These are phyloP conservation scores for Drosophila putrida DNA, from an alignment of 2,888 invertebrate species.

Conservation along the genomic window DNA sequence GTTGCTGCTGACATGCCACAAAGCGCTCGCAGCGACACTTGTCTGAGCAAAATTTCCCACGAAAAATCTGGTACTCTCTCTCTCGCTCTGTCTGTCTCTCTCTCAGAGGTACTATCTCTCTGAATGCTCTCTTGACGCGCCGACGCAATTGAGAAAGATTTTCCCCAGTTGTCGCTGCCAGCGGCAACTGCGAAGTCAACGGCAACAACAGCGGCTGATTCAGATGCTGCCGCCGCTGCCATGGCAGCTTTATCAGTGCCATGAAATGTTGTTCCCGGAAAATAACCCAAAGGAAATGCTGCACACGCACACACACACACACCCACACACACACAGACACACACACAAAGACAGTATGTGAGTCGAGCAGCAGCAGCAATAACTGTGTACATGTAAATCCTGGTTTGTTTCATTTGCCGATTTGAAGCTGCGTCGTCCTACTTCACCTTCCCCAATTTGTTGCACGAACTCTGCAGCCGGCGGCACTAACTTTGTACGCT, in stretches of 20 bases:
- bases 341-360: constrained; percentile 10
- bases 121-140: constrained; percentile 22
- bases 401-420: constrained; percentile 82
- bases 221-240: constrained; percentile 64
- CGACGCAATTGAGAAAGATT: constrained; percentile 24
- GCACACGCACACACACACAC: constrained; percentile 47
- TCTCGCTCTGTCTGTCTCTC: constrained; percentile 24
- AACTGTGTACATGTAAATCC: constrained; percentile 82
- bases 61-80: constrained; percentile 4
- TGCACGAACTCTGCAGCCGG: constrained; percentile 59
- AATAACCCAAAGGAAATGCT: constrained; percentile 82
- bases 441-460: constrained; percentile 13
- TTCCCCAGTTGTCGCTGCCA: constrained; percentile 51
- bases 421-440: constrained; percentile 59
- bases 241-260: constrained; percentile 82
- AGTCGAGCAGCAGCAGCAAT: constrained; percentile 64
- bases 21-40: constrained; percentile 71
- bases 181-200: constrained; percentile 34
- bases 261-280: constrained; percentile 82
- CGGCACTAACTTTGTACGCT: constrained; percentile 79
- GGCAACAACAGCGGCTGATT: constrained; percentile 16
- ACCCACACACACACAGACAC: constrained; percentile 7
- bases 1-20: constrained; percentile 64
- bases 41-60: constrained; percentile 65
- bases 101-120: background rate